phyloP scores from a whole-genome alignment of 2,888 invertebrate species.

The Dyspetes luteomarginatus region DNA sequence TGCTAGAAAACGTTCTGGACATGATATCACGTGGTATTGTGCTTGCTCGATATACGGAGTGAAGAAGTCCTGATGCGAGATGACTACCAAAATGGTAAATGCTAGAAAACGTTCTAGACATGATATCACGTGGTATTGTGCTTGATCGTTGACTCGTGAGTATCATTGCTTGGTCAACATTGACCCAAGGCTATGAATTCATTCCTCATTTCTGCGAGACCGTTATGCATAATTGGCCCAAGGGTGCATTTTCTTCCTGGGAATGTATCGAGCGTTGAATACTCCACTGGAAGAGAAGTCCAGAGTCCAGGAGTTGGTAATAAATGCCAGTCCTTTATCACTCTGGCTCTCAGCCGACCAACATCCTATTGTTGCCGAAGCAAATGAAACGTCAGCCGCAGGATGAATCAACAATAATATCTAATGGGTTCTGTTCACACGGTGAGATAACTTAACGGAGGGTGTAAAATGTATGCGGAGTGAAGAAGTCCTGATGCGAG shows the following conservation, averaged over 20 bases:
- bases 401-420: slow-evolving; percentile 82
- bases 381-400: slow-evolving; percentile 81
- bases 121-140: too few species aligned
- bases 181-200: slow-evolving; percentile 44
- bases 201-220: too few species aligned
- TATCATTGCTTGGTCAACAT: slow-evolving; percentile 65
- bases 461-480: slow-evolving; percentile 45
- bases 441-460: slow-evolving; percentile 67
- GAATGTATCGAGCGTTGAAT: too few species aligned
- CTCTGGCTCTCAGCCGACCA: slow-evolving; percentile 47
- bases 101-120: too few species aligned
- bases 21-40: slow-evolving; percentile 67
- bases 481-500: slow-evolving; percentile 56
- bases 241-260: too few species aligned
- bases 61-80: too few species aligned
- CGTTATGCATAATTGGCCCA: too few species aligned
- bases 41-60: too few species aligned
- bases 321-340: slow-evolving; percentile 59
- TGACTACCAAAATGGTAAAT: too few species aligned
- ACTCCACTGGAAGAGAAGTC: too few species aligned
- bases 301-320: slow-evolving; percentile 45
- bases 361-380: slow-evolving; percentile 71
- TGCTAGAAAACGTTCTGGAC: slow-evolving; percentile 15
- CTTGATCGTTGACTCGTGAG: slow-evolving; percentile 67
- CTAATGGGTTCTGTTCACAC: slow-evolving; percentile 77